Evolutionary conservation across 2,888 invertebrate genomes (phyloP).

Genomic region (Spisula solida): DNA sequence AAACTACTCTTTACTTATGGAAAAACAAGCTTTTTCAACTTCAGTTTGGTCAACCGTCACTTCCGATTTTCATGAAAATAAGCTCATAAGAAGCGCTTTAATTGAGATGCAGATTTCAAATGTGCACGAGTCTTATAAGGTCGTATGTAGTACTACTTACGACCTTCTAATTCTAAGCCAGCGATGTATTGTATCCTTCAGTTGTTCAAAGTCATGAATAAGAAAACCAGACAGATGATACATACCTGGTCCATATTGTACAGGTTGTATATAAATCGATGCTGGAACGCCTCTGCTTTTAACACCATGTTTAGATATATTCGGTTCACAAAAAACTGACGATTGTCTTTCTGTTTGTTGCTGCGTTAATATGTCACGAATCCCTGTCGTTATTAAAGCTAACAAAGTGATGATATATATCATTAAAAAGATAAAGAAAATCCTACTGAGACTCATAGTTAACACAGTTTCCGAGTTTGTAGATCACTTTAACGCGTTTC

Average conservation of each 20-base stretch:
- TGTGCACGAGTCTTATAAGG: too few species aligned
- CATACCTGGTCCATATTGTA: slow-evolving; percentile 36
- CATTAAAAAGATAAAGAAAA: background rate
- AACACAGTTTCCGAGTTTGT: background rate
- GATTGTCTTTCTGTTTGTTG: background rate
- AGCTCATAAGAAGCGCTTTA: too few species aligned
- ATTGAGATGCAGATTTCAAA: too few species aligned
- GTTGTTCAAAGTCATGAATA: too few species aligned
- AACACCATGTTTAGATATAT: background rate
- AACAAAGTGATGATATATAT: background rate
- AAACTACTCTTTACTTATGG: too few species aligned
- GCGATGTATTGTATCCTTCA: too few species aligned
- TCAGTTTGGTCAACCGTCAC: too few species aligned
- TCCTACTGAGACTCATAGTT: background rate
- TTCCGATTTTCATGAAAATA: too few species aligned
- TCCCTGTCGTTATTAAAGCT: background rate
- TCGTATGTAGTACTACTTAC: too few species aligned
- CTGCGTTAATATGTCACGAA: background rate
- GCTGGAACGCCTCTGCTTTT: background rate
- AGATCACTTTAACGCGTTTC: background rate
- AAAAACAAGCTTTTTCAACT: too few species aligned
- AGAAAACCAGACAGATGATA: too few species aligned
- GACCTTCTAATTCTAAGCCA: too few species aligned
- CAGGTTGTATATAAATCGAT: background rate
- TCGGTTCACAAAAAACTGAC: background rate